phyloP scores from a whole-genome alignment of 2,888 invertebrate species.

The Camponotus fellah region DNA sequence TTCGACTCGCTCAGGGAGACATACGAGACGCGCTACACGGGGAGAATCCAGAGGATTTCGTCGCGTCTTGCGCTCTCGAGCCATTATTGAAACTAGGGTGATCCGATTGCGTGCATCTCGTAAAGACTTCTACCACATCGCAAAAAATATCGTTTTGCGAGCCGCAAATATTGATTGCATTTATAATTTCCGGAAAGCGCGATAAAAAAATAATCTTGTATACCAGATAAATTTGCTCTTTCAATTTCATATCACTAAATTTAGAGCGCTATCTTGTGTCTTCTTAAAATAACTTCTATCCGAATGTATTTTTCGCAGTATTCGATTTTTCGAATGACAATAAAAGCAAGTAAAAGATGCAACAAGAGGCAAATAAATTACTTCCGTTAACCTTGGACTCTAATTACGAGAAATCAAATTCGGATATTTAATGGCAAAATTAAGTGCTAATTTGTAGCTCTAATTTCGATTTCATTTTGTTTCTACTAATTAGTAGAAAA shows the following conservation, averaged over 20 bases:
- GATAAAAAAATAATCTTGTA: not conserved
- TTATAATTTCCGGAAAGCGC: not conserved
- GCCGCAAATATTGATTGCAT: constrained; percentile 6
- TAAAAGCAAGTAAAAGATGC: constrained; percentile 13
- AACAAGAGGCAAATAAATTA: not conserved
- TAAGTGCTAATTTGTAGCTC: not conserved
- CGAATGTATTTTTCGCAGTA: not conserved
- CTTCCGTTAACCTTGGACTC: not conserved
- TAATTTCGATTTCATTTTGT: not conserved
- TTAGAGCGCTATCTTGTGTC: not conserved
- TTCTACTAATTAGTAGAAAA: not conserved
- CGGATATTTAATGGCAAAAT: not conserved
- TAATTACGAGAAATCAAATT: not conserved
- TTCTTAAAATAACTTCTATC: not conserved
- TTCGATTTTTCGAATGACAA: not conserved
- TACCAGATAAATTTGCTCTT: constrained; percentile 24
- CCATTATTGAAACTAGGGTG: constrained; percentile 44
- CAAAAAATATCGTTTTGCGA: not conserved
- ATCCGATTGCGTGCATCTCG: constrained; percentile 28
- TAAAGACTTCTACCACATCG: constrained; percentile 36
- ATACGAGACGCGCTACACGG: constrained; percentile 34
- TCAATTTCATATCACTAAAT: not conserved
- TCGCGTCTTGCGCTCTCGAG: constrained; percentile 24
- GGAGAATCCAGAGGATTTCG: constrained; percentile 15
- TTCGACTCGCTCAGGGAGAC: constrained; percentile 48